Evolutionary conservation across 1,140 invertebrate genomes (phyloP).

Genomic region (Hermetia illucens): DNA sequence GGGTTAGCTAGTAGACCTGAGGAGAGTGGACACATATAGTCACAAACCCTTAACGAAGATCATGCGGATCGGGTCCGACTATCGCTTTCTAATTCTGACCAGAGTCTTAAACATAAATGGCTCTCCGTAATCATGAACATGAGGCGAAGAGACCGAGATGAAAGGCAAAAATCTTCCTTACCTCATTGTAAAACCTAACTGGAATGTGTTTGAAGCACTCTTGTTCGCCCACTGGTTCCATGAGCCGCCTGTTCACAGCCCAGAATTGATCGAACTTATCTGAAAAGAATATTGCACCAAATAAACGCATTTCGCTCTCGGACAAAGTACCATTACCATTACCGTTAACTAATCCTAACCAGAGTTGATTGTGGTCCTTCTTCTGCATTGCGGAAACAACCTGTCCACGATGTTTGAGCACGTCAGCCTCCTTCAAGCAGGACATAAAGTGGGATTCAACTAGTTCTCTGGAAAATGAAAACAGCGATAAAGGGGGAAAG

Average conservation of each 20-base stretch:
- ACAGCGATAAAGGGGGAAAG: too few species aligned
- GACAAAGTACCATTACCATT: too few species aligned
- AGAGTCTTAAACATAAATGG: too few species aligned
- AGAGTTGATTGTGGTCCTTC: conserved; percentile 94
- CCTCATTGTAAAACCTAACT: conserved; percentile 69
- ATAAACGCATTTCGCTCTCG: conserved; percentile 2
- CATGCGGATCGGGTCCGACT: too few species aligned
- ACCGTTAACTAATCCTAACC: conserved; percentile 89
- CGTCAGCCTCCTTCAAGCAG: conserved; percentile 94
- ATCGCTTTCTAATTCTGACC: too few species aligned
- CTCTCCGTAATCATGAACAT: too few species aligned
- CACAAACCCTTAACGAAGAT: too few species aligned
- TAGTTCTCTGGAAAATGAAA: conserved; percentile 55
- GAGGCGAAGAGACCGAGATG: too few species aligned
- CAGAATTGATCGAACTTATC: conserved; percentile 99
- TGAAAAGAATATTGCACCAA: conserved; percentile 37
- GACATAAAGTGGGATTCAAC: conserved; percentile 91
- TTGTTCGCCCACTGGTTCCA: conserved; percentile 63
- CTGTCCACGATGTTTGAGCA: conserved; percentile 84
- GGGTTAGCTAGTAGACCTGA: too few species aligned
- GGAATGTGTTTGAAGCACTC: conserved; percentile 88
- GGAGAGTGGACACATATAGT: too few species aligned
- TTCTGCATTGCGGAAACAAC: conserved; percentile 92
- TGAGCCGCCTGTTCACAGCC: conserved; percentile 87
- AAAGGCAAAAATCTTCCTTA: too few species aligned